Evolutionary conservation across 2,797 vertebrate genomes (phyloP).

Genomic region (Numenius phaeopus): DNA sequence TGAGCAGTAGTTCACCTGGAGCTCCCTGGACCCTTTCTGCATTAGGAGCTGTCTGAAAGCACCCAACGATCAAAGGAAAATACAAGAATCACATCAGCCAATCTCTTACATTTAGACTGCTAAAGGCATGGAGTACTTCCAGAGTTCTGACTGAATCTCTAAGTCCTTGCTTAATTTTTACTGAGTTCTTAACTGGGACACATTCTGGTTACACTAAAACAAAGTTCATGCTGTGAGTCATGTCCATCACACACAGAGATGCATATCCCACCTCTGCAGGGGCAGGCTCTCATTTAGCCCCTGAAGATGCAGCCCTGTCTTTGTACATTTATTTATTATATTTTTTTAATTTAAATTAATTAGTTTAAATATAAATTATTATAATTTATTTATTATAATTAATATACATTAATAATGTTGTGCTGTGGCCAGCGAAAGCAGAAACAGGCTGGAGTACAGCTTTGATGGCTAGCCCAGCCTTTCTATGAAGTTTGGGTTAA

Average conservation of each 20-base stretch:
- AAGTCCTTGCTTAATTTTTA: not conserved
- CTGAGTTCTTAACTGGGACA: not conserved
- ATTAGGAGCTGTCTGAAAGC: not conserved
- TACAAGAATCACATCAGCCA: not conserved
- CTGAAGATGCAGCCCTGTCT: not conserved
- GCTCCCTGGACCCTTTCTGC: not conserved
- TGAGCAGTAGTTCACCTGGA: not conserved
- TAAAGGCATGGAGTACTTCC: not conserved
- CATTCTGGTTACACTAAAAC: not conserved
- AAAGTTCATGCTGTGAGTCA: not conserved
- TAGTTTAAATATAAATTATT: no score
- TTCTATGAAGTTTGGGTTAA: not conserved
- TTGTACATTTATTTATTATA: not conserved
- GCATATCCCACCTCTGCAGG: not conserved
- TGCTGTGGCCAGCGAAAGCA: not conserved
- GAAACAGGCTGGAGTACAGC: not conserved
- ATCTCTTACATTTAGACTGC: not conserved
- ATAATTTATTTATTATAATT: no score
- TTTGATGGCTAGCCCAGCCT: not conserved
- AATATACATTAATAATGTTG: not conserved
- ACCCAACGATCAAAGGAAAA: not conserved
- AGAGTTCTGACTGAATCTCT: not conserved
- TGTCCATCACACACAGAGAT: not conserved
- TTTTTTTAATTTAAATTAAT: no score
- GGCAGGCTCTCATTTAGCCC: not conserved